Evolutionary conservation across 2,113 vertebrate genomes (phyloP).

Genomic region (Nycticryphes semicollaris): DNA sequence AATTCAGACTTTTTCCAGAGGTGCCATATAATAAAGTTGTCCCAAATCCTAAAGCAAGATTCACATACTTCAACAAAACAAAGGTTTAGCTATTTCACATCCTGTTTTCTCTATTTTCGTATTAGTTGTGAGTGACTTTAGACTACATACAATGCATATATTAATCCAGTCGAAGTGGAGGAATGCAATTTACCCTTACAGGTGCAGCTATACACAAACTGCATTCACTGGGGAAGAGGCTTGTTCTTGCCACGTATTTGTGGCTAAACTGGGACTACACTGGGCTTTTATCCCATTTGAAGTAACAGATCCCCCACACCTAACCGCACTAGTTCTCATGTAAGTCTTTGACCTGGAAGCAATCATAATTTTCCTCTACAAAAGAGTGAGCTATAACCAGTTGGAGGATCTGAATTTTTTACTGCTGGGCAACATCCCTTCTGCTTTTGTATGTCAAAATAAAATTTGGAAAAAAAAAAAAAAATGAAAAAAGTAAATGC

Average conservation of each 20-base stretch:
- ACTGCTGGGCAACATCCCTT: background rate
- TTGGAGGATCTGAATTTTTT: background rate
- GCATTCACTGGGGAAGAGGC: background rate
- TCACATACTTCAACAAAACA: background rate
- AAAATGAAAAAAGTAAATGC: background rate
- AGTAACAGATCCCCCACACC: background rate
- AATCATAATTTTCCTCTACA: background rate
- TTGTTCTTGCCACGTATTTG: background rate
- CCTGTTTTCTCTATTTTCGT: background rate
- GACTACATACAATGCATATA: background rate
- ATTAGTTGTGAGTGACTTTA: background rate
- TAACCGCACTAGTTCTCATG: background rate
- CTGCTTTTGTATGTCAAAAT: slow-evolving; percentile 18
- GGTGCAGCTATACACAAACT: background rate
- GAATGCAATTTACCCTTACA: background rate
- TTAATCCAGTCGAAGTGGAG: background rate
- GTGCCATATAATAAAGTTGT: background rate
- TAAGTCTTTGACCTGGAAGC: slow-evolving; percentile 24
- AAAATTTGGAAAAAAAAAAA: background rate
- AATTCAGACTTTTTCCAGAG: background rate
- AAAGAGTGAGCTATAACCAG: background rate
- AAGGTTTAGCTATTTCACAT: background rate
- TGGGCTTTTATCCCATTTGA: background rate
- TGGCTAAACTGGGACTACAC: background rate
- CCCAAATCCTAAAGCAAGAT: background rate